phyloP scores from a whole-genome alignment of 2,888 invertebrate genomes.

The Apamea sordens region DNA sequence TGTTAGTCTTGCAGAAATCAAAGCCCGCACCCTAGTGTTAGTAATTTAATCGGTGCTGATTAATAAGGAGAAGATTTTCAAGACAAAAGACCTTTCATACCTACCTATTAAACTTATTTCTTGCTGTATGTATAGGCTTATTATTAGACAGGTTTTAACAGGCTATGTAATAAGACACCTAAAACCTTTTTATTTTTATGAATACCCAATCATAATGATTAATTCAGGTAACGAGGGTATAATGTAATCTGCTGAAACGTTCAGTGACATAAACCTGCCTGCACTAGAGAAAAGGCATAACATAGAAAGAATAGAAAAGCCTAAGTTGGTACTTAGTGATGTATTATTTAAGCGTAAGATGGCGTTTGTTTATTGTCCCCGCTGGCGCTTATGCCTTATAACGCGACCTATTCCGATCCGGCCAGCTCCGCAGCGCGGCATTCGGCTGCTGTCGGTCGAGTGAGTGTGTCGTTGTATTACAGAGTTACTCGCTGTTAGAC shows the following conservation, averaged over 20 bases:
- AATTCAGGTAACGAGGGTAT: too few relatives aligned
- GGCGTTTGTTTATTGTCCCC: conserved; percentile 40
- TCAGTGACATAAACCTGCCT: neutral
- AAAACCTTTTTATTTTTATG: neutral
- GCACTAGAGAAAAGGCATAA: conserved; percentile 1
- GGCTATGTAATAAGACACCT: neutral
- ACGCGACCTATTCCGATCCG: conserved; percentile 56
- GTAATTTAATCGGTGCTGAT: neutral
- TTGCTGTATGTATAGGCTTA: neutral
- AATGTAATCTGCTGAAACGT: neutral
- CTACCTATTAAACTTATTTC: neutral
- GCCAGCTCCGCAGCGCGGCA: conserved; percentile 74
- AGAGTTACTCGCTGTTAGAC: conserved; percentile 66
- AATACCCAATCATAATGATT: neutral
- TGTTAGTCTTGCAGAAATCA: neutral
- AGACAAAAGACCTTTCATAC: neutral
- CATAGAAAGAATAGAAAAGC: neutral
- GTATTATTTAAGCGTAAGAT: neutral
- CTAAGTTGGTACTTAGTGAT: neutral
- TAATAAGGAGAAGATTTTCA: neutral
- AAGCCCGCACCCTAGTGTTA: neutral
- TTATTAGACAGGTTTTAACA: neutral
- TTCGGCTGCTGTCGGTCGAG: conserved; percentile 85
- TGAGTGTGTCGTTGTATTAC: conserved; percentile 75
- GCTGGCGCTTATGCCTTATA: conserved; percentile 59